Percentiles rank a stretch among this genome's conserved stretches.
Evolutionary conservation across 64 coral and sea anemone genomes (phyloP).

Genomic region (Stichodactyla mertensii): DNA sequence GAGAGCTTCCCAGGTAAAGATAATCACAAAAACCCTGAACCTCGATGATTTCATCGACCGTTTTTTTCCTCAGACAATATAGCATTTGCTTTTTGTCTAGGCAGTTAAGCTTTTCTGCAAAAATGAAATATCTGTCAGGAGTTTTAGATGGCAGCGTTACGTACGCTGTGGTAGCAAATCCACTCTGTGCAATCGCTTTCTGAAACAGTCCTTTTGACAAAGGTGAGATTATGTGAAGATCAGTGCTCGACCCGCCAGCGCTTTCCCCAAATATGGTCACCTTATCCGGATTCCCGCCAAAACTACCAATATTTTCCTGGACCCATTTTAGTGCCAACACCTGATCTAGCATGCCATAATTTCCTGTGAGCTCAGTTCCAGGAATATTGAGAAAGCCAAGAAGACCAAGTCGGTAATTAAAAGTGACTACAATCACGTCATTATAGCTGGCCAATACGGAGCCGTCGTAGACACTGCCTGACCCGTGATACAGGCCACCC

Average conservation of each 20-base stretch:
- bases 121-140: background rate
- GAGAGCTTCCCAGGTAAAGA: background rate
- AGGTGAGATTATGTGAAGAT: conserved; percentile 43
- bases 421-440: conserved; percentile 52
- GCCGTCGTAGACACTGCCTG: conserved; percentile 1
- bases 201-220: conserved; percentile 43
- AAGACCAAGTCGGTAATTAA: conserved; percentile 49
- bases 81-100: background rate
- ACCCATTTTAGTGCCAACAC: conserved; percentile 30
- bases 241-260: conserved; percentile 36
- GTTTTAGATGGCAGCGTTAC: background rate
- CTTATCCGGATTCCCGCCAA: conserved; percentile 54
- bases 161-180: background rate
- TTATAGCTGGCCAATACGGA: conserved; percentile 19
- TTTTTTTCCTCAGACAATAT: background rate
- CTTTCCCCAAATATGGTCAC: conserved; percentile 71
- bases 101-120: conserved; percentile 2
- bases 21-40: conserved; percentile 8
- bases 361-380: conserved; percentile 42
- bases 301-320: conserved; percentile 15
- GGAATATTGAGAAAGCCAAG: conserved; percentile 44
- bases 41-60: background rate
- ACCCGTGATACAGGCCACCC: conserved; percentile 11
- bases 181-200: conserved; percentile 40
- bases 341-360: conserved; percentile 57